Evolutionary conservation across 2,113 vertebrate species (phyloP).

Genomic region (Eonycteris spelaea): DNA sequence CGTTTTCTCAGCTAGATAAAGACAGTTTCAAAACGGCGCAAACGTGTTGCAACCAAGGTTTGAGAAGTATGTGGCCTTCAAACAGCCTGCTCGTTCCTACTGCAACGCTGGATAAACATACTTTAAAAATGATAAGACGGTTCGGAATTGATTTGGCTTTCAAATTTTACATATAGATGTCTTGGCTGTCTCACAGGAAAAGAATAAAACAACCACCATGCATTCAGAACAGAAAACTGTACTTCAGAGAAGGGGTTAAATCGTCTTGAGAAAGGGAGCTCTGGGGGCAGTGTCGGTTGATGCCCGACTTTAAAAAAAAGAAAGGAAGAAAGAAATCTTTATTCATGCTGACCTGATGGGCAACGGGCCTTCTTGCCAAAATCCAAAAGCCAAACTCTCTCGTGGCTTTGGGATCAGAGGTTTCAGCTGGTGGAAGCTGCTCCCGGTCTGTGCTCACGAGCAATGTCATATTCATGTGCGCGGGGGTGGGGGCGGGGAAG

Average conservation of each 20-base stretch:
- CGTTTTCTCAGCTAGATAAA: conserved; percentile 92
- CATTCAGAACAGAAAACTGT: conserved; percentile 30
- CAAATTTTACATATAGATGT: conserved; percentile 80
- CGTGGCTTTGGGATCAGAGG: conserved; percentile 78
- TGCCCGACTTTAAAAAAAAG: conserved; percentile 50
- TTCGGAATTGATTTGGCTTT: conserved; percentile 79
- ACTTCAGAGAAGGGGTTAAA: conserved; percentile 64
- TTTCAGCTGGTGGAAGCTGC: conserved; percentile 73
- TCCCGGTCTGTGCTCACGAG: conserved; percentile 33
- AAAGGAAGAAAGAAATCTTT: conserved; percentile 75
- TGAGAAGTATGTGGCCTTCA: conserved; percentile 91
- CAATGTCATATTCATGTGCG: conserved; percentile 48
- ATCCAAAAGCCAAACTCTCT: conserved; percentile 79
- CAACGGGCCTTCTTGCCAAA: conserved; percentile 75
- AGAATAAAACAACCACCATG: conserved; percentile 23
- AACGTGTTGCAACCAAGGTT: conserved; percentile 92
- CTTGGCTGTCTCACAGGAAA: conserved; percentile 62
- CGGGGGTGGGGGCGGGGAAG: not conserved
- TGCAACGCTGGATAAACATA: conserved; percentile 89
- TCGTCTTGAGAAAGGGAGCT: not conserved
- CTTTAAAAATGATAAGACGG: conserved; percentile 88
- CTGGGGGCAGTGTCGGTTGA: conserved; percentile 20
- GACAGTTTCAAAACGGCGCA: conserved; percentile 89
- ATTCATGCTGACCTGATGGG: conserved; percentile 76
- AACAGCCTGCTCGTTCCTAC: conserved; percentile 83